A percentile compares a stretch with the other conserved stretches of the same genome.
phyloP scores from a whole-genome alignment of 2,888 invertebrate genomes.

The Lordiphosa andalusiaca region DNA sequence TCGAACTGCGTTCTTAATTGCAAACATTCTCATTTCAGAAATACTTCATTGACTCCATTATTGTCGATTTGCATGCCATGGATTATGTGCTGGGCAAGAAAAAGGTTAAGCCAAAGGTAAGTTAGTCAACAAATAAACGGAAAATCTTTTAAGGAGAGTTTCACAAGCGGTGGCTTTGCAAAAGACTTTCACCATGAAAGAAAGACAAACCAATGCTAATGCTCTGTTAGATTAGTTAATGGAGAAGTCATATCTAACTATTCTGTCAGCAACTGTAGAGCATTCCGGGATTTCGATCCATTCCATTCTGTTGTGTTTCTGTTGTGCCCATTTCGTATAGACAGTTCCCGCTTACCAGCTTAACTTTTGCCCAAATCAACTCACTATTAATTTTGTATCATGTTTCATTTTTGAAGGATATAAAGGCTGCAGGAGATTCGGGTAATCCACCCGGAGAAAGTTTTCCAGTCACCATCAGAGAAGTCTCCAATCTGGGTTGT shows the following conservation, averaged over 20 bases:
- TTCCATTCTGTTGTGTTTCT: too few relatives aligned
- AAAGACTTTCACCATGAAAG: too few relatives aligned
- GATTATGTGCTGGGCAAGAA: constrained; percentile 61
- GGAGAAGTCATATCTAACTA: too few relatives aligned
- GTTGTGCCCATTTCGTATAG: too few relatives aligned
- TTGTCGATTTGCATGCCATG: constrained; percentile 73
- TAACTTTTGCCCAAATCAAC: too few relatives aligned
- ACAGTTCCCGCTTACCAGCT: neutral
- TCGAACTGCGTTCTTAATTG: too few relatives aligned
- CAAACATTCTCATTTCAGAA: constrained; percentile 45
- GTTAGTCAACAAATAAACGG: neutral
- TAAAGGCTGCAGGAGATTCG: constrained; percentile 21
- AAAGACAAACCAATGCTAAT: too few relatives aligned
- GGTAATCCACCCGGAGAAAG: constrained; percentile 44
- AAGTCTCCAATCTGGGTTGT: constrained; percentile 67
- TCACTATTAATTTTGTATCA: accelerated
- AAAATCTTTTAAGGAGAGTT: too few relatives aligned
- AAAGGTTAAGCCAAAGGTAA: constrained; percentile 50
- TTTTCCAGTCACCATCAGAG: constrained; percentile 73
- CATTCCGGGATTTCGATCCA: too few relatives aligned
- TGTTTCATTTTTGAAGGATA: constrained; percentile 10
- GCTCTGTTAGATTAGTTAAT: too few relatives aligned
- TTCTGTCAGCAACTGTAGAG: too few relatives aligned
- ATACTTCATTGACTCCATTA: constrained; percentile 75
- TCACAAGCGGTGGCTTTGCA: too few relatives aligned